Evolutionary conservation across 1,140 invertebrate genomes (phyloP).

Genomic region (Stegodyphus mimosarum): DNA sequence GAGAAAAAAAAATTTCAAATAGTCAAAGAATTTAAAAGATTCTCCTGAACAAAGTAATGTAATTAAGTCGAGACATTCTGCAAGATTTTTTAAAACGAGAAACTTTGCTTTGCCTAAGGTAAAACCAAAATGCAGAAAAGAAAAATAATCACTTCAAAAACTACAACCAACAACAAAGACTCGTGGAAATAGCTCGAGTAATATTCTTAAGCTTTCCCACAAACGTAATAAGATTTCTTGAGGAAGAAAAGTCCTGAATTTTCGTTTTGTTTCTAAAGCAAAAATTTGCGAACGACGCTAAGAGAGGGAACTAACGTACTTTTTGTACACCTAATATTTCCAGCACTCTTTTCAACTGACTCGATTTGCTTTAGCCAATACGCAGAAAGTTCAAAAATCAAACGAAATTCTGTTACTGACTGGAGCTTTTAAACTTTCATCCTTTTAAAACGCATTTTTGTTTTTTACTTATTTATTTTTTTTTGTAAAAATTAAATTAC

Average conservation of each 20-base stretch:
- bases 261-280: conserved; percentile 15
- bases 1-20: no score
- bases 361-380: conserved; percentile 36
- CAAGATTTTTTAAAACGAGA: no score
- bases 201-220: conserved; percentile 44
- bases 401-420: background rate
- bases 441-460: conserved; percentile 7
- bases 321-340: conserved; percentile 24
- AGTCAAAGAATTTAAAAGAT: no score
- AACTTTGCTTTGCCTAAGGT: no score
- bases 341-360: conserved; percentile 3
- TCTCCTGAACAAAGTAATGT: no score
- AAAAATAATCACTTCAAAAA: no score
- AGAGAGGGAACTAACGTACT: conserved; percentile 10
- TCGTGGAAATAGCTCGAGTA: conserved; percentile 45
- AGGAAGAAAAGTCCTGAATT: background rate
- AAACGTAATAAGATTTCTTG: conserved; percentile 47
- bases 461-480: background rate
- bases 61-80: no score
- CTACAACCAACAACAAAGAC: background rate
- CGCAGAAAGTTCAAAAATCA: conserved; percentile 16
- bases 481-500: conserved; percentile 39
- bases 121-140: no score
- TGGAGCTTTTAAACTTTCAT: conserved; percentile 20
- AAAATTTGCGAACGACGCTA: background rate